A percentile compares a stretch with the other conserved stretches of the same genome.
phyloP scores from a whole-genome alignment of 2,797 vertebrate genomes.

The Myotis daubentonii region DNA sequence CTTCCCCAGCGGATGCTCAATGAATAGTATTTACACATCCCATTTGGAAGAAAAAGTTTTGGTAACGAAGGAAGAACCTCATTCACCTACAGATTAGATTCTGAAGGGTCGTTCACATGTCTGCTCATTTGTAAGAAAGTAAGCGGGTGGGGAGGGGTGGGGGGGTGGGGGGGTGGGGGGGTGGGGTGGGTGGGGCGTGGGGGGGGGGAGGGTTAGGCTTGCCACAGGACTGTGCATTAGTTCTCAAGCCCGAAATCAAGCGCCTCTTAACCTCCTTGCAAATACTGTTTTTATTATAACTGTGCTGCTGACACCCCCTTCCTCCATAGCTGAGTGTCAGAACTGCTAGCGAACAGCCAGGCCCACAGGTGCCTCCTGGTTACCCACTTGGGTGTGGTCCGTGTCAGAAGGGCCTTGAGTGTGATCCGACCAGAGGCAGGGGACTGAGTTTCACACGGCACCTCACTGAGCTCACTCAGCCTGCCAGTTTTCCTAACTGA shows the following conservation, averaged over 20 bases:
- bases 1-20: neutral
- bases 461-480: neutral
- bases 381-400: neutral
- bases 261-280: neutral
- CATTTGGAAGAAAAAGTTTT: neutral
- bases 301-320: neutral
- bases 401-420: neutral
- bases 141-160: too few relatives aligned
- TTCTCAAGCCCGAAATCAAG: neutral
- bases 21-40: neutral
- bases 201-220: neutral
- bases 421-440: neutral
- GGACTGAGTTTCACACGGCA: neutral
- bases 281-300: neutral
- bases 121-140: neutral
- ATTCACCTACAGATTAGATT: neutral
- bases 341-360: neutral
- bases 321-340: neutral
- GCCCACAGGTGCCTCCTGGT: neutral
- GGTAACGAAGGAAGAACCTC: neutral
- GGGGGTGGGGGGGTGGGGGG: too few relatives aligned
- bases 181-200: too few relatives aligned
- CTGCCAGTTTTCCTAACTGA: neutral
- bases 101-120: neutral
- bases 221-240: too few relatives aligned